Conservation (phyloP, 2,797 vertebrate genomes). For the Mus minutoides region DNA sequence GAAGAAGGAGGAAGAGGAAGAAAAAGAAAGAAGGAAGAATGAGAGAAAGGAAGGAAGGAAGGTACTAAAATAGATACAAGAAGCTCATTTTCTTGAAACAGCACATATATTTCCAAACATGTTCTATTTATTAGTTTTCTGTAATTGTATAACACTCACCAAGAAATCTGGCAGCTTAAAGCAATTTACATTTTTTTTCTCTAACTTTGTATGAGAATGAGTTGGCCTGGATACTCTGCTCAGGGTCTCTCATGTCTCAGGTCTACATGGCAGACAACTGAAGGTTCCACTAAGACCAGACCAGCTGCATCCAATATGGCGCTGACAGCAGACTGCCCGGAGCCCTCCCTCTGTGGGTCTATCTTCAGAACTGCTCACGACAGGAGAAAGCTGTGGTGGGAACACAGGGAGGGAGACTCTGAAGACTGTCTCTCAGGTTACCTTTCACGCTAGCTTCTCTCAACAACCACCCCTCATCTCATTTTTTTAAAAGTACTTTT, state of each 20-base stretch:
- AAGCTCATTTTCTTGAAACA: not conserved
- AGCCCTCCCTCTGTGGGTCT: fast-evolving
- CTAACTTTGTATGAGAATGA: not conserved
- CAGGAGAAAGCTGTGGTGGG: not conserved
- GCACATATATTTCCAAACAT: not conserved
- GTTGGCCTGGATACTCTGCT: not conserved
- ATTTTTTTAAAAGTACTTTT: not conserved
- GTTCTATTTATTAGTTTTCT: not conserved
- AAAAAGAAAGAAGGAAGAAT: not conserved
- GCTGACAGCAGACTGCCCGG: no score
- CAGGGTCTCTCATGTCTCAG: no score
- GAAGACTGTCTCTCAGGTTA: not conserved
- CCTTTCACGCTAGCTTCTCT: not conserved
- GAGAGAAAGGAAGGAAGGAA: fast-evolving
- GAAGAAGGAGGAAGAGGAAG: no score
- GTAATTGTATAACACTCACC: not conserved
- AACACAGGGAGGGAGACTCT: not conserved
- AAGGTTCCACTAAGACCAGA: not conserved
- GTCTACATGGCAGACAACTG: not conserved
- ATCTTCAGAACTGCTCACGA: not conserved
- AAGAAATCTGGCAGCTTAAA: not conserved
- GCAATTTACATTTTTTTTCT: not conserved
- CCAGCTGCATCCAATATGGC: not conserved
- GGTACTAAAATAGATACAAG: not conserved
- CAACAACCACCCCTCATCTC: not conserved